Conservation (phyloP, 2,113 vertebrate genomes). For the Poicephalus meyeri region DNA sequence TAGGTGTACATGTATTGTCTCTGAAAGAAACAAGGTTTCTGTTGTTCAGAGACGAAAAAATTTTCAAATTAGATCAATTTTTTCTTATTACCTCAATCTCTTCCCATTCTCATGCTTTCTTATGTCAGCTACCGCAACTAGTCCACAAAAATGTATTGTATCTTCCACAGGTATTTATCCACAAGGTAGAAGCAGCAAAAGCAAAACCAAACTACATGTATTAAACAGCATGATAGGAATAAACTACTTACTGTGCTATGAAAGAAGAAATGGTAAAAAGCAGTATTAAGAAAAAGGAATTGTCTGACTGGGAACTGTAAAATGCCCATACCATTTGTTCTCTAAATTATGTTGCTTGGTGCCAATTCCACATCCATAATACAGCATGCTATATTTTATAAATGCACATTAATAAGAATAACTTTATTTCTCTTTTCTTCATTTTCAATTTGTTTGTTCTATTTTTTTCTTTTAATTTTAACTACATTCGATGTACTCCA, state of each 20-base stretch:
- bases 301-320: not conserved
- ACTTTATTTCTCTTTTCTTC: not conserved
- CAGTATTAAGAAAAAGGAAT: not conserved
- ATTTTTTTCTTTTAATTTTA: not conserved
- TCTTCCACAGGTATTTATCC: not conserved
- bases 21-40: not conserved
- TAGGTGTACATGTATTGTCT: not conserved
- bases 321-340: not conserved
- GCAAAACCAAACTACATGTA: not conserved
- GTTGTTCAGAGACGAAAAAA: not conserved
- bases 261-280: not conserved
- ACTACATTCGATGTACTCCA: rapidly evolving
- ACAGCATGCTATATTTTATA: not conserved
- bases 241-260: not conserved
- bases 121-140: not conserved
- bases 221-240: not conserved
- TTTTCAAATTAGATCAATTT: not conserved
- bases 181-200: not conserved
- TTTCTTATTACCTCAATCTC: not conserved
- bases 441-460: not conserved
- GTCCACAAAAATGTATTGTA: not conserved
- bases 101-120: not conserved
- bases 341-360: not conserved
- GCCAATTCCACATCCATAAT: not conserved
- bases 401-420: not conserved